phyloP scores from a whole-genome alignment of 2,888 invertebrate species.

The Megamerina dolium region DNA sequence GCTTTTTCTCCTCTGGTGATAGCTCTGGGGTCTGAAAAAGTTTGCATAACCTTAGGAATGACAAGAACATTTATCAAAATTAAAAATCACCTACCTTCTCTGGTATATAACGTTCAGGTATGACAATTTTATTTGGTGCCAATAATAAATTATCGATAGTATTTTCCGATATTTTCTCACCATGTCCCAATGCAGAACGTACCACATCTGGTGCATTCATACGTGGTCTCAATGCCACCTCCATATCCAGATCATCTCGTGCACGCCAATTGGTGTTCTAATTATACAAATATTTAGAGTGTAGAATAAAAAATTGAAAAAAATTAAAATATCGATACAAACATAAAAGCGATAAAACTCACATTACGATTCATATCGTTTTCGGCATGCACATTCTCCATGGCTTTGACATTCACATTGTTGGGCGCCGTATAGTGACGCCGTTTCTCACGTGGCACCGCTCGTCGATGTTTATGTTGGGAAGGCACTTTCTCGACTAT shows the following conservation, averaged over 20 bases:
- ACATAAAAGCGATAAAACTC: conserved; percentile 16
- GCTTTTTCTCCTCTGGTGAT: conserved; percentile 77
- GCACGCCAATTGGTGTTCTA: conserved; percentile 58
- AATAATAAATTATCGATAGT: conserved; percentile 83
- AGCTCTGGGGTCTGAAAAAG: conserved; percentile 65
- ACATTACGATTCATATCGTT: conserved; percentile 51
- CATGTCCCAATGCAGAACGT: conserved; percentile 65
- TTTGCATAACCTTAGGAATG: no score
- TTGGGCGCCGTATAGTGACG: conserved; percentile 83
- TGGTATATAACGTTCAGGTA: conserved; percentile 87
- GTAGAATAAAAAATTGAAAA: not conserved
- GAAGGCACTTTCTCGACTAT: conserved; percentile 51
- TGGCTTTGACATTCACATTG: conserved; percentile 60
- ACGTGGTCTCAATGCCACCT: conserved; percentile 68
- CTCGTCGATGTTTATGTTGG: conserved; percentile 58
- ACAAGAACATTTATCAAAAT: no score
- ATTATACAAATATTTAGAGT: not conserved
- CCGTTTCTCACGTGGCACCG: conserved; percentile 75
- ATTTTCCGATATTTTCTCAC: conserved; percentile 55
- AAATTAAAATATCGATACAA: not conserved
- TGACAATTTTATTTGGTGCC: conserved; percentile 83
- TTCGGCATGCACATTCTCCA: conserved; percentile 55
- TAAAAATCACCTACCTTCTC: conserved; percentile 66
- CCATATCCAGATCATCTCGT: conserved; percentile 82
- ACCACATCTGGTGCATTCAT: conserved; percentile 82